A percentile compares a stretch with the other conserved stretches of the same genome.
Conservation (phyloP, 2,888 invertebrate species). For the Acronicta leporina region DNA sequence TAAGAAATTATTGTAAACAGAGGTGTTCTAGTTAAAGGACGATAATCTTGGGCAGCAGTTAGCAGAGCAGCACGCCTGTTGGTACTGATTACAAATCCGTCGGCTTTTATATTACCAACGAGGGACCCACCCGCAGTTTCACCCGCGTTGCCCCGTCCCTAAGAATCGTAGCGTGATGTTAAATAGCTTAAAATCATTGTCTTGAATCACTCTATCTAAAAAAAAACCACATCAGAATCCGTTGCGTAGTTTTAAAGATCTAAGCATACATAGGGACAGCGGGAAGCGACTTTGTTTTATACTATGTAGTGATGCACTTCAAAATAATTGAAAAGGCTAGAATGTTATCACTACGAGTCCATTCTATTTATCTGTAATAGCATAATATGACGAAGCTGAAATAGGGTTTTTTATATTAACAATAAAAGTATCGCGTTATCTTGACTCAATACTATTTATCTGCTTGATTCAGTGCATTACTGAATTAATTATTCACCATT, state of each 20-base stretch:
- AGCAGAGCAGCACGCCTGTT: slow-evolving; percentile 36
- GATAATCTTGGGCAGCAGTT: slow-evolving; percentile 64
- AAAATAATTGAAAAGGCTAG: slow-evolving; percentile 29
- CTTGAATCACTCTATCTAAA: too few relatives aligned
- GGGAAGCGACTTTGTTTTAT: too few relatives aligned
- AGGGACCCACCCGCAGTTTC: too few relatives aligned
- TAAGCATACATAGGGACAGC: too few relatives aligned
- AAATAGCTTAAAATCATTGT: too few relatives aligned
- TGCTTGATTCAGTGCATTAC: slow-evolving; percentile 16
- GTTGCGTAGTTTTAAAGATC: too few relatives aligned
- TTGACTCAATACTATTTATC: slow-evolving; percentile 20
- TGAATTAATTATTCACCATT: slow-evolving; percentile 24
- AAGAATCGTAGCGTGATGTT: too few relatives aligned
- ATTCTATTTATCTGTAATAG: slow-evolving; percentile 34
- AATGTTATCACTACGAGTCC: slow-evolving; percentile 12
- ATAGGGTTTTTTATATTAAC: slow-evolving; percentile 24
- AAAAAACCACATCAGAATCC: too few relatives aligned
- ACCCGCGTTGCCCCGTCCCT: too few relatives aligned
- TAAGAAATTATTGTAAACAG: slow-evolving; percentile 53
- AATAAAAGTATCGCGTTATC: slow-evolving; percentile 9
- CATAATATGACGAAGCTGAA: slow-evolving; percentile 16
- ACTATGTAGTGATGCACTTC: too few relatives aligned
- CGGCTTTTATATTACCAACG: slow-evolving; percentile 50
- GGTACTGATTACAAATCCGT: slow-evolving; percentile 38
- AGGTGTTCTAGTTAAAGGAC: slow-evolving; percentile 67